phyloP scores from a whole-genome alignment of 2,113 vertebrate genomes.

The Mus musculus region GRCm39 chr12:27624001-27624500 shows the following conservation, averaged over 20 bases:
- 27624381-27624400: background rate
- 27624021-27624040: background rate
- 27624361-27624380: background rate
- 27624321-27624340: background rate
- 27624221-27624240: background rate
- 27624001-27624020: background rate
- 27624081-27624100: no score
- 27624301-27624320: background rate
- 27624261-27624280: background rate
- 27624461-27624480: background rate
- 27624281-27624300: background rate
- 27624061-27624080: background rate
- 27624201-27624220: background rate
- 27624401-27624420: background rate
- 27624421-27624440: background rate
- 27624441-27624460: background rate
- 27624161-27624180: background rate
- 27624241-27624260: background rate
- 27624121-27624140: no score
- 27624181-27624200: accelerated
- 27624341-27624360: background rate
- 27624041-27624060: background rate
- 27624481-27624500: background rate
- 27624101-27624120: background rate
- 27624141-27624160: background rate